phyloP scores from a whole-genome alignment of 2,113 vertebrate genomes.

The Sander lucioperca region DNA sequence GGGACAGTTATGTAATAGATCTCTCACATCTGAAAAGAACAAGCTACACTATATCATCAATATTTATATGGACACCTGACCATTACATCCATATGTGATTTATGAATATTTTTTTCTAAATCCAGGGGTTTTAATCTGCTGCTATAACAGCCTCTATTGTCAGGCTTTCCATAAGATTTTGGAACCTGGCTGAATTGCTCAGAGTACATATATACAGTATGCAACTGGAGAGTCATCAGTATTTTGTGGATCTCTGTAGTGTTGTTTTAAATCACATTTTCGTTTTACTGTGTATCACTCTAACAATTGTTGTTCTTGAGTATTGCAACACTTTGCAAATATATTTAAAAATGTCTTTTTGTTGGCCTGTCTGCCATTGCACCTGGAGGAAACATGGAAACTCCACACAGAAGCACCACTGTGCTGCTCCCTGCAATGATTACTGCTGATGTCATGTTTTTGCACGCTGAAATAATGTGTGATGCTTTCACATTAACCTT shows the following conservation, averaged over 20 bases:
- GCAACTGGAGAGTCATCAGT: neutral
- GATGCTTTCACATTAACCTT: too few species aligned
- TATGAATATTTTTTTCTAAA: neutral
- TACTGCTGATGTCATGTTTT: too few species aligned
- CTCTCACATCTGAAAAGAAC: neutral
- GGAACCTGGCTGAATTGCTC: neutral
- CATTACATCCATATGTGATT: neutral
- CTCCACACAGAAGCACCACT: too few species aligned
- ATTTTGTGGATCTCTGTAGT: neutral
- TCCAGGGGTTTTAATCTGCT: neutral
- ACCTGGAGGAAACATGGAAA: too few species aligned
- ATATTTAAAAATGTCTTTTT: neutral
- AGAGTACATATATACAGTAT: too few species aligned
- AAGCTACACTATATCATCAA: too few species aligned
- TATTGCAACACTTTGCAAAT: neutral
- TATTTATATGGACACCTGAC: neutral
- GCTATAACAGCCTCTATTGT: neutral
- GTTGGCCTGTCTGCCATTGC: neutral
- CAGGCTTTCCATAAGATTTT: neutral
- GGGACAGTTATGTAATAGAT: neutral
- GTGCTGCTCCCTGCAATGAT: too few species aligned
- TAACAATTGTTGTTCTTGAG: neutral
- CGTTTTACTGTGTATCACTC: neutral
- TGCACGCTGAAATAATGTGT: too few species aligned
- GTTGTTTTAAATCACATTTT: neutral